Percentiles rank a stretch among this genome's conserved stretches.
phyloP scores from a whole-genome alignment of 2,888 invertebrate species.

The Criorhina ranunculi region DNA sequence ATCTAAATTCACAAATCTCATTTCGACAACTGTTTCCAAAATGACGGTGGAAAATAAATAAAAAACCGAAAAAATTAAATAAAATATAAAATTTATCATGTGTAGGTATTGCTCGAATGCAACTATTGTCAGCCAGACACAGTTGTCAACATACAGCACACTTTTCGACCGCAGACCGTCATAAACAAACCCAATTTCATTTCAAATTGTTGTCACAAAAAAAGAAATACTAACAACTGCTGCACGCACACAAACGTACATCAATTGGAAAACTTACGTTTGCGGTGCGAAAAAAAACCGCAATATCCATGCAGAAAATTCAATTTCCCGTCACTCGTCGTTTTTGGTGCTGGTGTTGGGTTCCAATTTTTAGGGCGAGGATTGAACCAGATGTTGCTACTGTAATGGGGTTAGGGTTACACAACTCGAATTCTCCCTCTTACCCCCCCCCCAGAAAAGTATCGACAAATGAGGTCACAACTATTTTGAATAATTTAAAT shows the following conservation, averaged over 20 bases:
- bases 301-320: slow-evolving; percentile 29
- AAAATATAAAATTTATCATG: slow-evolving; percentile 20
- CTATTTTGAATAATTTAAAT: no score
- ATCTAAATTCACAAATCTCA: not conserved
- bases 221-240: not conserved
- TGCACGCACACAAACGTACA: not conserved
- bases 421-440: no score
- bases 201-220: slow-evolving; percentile 11
- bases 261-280: not conserved
- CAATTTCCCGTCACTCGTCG: slow-evolving; percentile 36
- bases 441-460: no score
- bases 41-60: no score
- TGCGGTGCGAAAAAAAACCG: slow-evolving; percentile 37
- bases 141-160: slow-evolving; percentile 3
- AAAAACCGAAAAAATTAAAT: not conserved
- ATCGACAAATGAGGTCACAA: no score
- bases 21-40: not conserved
- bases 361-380: not conserved
- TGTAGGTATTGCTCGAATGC: not conserved
- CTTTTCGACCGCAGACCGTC: slow-evolving; percentile 18
- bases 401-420: not conserved
- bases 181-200: slow-evolving; percentile 41
- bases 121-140: slow-evolving; percentile 9
- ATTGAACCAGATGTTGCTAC: slow-evolving; percentile 3
- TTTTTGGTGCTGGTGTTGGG: not conserved